Evolutionary conservation across 2,113 vertebrate genomes (phyloP).

Genomic region (Verasper variegatus): DNA sequence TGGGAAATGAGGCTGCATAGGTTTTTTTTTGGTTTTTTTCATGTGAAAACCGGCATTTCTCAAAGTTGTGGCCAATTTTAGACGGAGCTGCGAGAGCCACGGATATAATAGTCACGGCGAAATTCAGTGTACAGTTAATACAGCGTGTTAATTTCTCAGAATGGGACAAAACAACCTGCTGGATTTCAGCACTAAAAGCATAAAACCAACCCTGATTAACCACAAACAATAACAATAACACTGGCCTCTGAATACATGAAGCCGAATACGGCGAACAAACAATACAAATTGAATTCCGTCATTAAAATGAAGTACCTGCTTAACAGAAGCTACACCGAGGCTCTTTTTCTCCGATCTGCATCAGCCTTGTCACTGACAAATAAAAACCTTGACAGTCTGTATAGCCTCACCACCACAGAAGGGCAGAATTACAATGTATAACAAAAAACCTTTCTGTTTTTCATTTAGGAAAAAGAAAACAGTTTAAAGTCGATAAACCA

Average conservation of each 20-base stretch:
- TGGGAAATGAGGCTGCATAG: constrained; percentile 14
- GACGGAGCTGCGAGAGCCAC: background rate
- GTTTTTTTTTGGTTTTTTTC: background rate
- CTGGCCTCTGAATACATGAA: constrained; percentile 53
- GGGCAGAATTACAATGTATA: constrained; percentile 62
- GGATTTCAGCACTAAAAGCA: constrained; percentile 40
- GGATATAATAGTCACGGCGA: background rate
- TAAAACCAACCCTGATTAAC: constrained; percentile 14
- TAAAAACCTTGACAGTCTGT: constrained; percentile 71
- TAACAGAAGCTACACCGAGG: constrained; percentile 50
- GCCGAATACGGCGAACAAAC: constrained; percentile 48
- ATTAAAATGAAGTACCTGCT: constrained; percentile 64
- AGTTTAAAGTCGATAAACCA: constrained; percentile 38
- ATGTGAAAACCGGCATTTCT: constrained; percentile 32
- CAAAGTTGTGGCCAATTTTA: constrained; percentile 13
- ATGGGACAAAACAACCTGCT: background rate
- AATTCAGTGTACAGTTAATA: background rate
- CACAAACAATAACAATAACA: constrained; percentile 45
- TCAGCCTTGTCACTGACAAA: constrained; percentile 69
- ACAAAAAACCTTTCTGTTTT: constrained; percentile 73
- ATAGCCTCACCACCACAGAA: constrained; percentile 53
- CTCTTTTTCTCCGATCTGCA: constrained; percentile 31
- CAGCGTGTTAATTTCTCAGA: constrained; percentile 1
- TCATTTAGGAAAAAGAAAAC: constrained; percentile 34
- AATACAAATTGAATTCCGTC: constrained; percentile 55